Base-by-base conservation (phyloP, 2,113 vertebrate genomes). In the Oncorhynchus kisutch region DNA sequence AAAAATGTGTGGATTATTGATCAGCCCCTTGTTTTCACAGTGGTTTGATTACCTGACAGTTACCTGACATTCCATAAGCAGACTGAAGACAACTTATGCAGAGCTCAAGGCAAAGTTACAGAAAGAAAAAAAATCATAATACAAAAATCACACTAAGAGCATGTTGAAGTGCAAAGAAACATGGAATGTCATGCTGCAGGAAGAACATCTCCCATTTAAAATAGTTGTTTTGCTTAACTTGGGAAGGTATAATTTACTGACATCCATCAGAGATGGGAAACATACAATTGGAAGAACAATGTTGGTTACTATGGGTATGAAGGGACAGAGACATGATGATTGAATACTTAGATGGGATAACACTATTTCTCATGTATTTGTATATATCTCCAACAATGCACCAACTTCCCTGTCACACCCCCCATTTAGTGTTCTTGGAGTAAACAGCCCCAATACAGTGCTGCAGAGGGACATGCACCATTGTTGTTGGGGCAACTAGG, bases 21-120 rank as follows among this genome's bases (percentile, higher is more conserved):
- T 54, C 51, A 87, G 82, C 51, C 51, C 77, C 82, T 85, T 78
- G 64, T 88, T 86, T 94, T 97, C 95, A 97, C 95, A 96, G 95
- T 95, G 95, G 95, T 94, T 84, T 79, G 83, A 82, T 70, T 72
- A 73, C 68, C 82, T 84, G 78, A 87, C 77, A 77, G 81, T 70
- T 72, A 73, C 68, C 82, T 84, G 78, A 87, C 77, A 77, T 85
- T 72, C 79, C 60, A 69, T 74, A 68, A 76, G 77, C 67, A 68
- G 88, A 92, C 88, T 84, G 86, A 81, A 90, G 74, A 85, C 82
- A 89, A 87, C 79, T 54, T 86, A 84, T 49, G 83, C 87, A 81
- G 80, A 88, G 88, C 79, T 79, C 82, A 85, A 85, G 72, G 87
- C 87, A 76, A 64, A 67, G 76, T 75, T 77, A 73, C 79, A 81